Evolutionary conservation across 2,797 vertebrate genomes (phyloP), one percentile per base, ranked within the genome.

Genomic region (Cuniculus paca): DNA sequence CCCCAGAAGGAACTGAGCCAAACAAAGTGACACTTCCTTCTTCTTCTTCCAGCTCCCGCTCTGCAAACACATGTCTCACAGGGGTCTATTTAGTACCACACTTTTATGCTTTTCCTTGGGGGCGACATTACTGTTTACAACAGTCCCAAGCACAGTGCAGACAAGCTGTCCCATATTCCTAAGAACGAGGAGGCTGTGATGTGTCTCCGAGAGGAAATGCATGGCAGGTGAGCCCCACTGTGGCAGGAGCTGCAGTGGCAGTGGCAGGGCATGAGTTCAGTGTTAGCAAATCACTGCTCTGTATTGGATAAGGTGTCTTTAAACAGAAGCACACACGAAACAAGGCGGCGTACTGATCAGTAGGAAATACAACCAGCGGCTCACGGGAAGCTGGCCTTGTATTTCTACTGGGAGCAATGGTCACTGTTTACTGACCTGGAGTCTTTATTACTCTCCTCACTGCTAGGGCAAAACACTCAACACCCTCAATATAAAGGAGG

Each of bases 291-390:
- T 56, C 88, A 39, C 31, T 45, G 1, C 4, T 42, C 26, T 36
- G 11, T 58, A 6, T 60, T 92, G 83, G 60, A 14, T 54, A 90
- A 56, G n/a, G 2, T n/a, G 45, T 45, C 81, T 42, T 95, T 48
- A 45, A 60, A 79, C 39, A 91, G 90, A 96, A 78, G 85, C 45
- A 39, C 36, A 39, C 45, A 22, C 4, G 58, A 88, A 75, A 39
- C 85, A 77, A 56, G 74, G 22, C 4, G 28, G 16, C 0, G 0
- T 80, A n/a, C 9, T 48, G 45, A 48, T 72, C 19, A 0, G 4
- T 22, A 63, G 45, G 36, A 20, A 13, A 54, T 10, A 10, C 7
- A 80, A 52, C 36, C 72, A n/a, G 60, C 77, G 36, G 13, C 65
- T 50, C 5, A 0, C 12, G 34, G 54, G 68, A 88, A 50, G 72